Base-by-base conservation (phyloP, 2,113 vertebrate species). In the Bubo scandiacus region DNA sequence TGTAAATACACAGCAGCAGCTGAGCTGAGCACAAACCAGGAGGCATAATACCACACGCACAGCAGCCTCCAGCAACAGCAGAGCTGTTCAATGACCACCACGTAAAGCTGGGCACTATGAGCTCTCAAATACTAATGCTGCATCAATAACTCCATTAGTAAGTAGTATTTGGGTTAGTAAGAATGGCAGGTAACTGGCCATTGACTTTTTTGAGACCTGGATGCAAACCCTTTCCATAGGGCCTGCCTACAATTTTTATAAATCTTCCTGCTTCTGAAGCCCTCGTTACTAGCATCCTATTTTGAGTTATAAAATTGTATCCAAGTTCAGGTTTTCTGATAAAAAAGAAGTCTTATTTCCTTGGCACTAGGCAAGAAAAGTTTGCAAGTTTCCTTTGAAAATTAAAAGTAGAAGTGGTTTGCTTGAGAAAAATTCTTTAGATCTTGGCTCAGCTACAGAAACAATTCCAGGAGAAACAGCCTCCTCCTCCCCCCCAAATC, bases 81-180 rank as follows among this genome's bases (percentile, higher is more conserved):
- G 20, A 78, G 71, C 40, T 55, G 8, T 34, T 40, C 6, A 45
- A 32, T 62, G 72, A 47, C 25, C 67, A 77, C 42, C 70, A 51
- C 0, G 0, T 7, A 12, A 63, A 80, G 58, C 67, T 66, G 67
- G 66, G 49, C 36, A 2, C 27, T 9, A 8, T 5, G 36, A 80
- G 80, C 82, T 86, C 63, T 68, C 45, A 55, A n/a, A 55, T 25
- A 38, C 30, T 38, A 40, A 43, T 29, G 21, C 0, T 65, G 47
- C 34, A 55, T 52, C 66, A 72, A 2, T 54, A 80, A 65, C 63
- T 63, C 63, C 7, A 12, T 29, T 66, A 45, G 22, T 3, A 49
- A 68, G 68, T 38, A 55, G 38, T 18, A 12, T 52, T 17, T 78
- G 27, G 47, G 45, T 81, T 55, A 74, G 51, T 1, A n/a, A 59